Conservation (phyloP, 2,888 invertebrate genomes). For the Baccha elongata region DNA sequence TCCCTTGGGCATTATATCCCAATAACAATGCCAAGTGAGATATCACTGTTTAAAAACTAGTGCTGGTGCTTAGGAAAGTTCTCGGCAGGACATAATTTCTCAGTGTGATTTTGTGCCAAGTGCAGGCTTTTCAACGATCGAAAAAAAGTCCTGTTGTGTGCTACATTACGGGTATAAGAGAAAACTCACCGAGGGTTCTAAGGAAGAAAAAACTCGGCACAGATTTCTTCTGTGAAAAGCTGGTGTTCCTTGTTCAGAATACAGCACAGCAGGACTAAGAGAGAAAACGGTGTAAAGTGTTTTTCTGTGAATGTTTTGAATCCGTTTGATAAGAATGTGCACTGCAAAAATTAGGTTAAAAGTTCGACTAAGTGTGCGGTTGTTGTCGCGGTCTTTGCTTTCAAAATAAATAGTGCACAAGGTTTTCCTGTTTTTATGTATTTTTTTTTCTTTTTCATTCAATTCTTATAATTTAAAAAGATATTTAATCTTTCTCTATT, state of each 20-base stretch:
- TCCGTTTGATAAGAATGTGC: slow-evolving; percentile 55
- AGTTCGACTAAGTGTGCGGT: slow-evolving; percentile 65
- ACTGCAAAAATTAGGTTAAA: slow-evolving; percentile 65
- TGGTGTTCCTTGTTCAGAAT: slow-evolving; percentile 2
- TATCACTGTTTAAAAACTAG: slow-evolving; percentile 54
- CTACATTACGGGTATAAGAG: slow-evolving; percentile 19
- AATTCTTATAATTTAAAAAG: slow-evolving; percentile 9
- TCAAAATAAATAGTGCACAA: slow-evolving; percentile 56
- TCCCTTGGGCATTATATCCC: slow-evolving; percentile 30
- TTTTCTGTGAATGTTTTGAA: slow-evolving; percentile 41
- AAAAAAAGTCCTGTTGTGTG: slow-evolving; percentile 47
- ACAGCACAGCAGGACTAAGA: background rate
- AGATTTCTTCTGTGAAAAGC: slow-evolving; percentile 44
- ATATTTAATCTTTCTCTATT: slow-evolving; percentile 1
- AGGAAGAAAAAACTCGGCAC: slow-evolving; percentile 61
- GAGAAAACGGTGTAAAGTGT: slow-evolving; percentile 51
- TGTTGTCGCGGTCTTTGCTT: slow-evolving; percentile 55
- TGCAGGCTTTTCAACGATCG: slow-evolving; percentile 52
- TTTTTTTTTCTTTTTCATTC: background rate
- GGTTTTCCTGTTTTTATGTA: slow-evolving; percentile 24
- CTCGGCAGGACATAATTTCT: slow-evolving; percentile 55
- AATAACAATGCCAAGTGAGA: slow-evolving; percentile 53
- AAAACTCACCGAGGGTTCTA: slow-evolving; percentile 33
- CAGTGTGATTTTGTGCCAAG: slow-evolving; percentile 63
- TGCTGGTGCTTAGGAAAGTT: slow-evolving; percentile 27